Conservation (phyloP, 2,797 vertebrate genomes). For the Clamator glandarius region DNA sequence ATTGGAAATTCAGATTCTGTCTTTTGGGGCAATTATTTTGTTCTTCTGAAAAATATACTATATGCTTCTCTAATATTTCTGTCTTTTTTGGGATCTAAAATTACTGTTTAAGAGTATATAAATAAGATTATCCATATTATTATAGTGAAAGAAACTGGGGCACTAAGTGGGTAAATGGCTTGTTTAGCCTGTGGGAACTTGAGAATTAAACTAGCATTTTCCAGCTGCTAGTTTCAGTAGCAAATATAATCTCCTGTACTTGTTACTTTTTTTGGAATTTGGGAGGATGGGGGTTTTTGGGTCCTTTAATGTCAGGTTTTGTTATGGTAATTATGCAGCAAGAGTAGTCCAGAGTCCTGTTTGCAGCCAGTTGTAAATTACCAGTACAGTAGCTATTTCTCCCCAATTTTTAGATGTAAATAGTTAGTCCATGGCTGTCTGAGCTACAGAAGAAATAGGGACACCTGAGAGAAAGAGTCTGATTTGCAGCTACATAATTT, state of each 20-base stretch:
- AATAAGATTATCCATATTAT: conserved; percentile 24
- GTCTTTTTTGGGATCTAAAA: neutral
- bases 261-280: neutral
- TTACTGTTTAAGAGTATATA: neutral
- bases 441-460: neutral
- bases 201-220: neutral
- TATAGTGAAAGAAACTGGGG: neutral
- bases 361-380: neutral
- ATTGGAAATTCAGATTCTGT: neutral
- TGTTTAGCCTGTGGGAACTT: neutral
- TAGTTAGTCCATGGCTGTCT: neutral
- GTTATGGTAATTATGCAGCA: neutral
- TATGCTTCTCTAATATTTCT: neutral
- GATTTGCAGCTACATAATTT: neutral
- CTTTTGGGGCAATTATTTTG: neutral
- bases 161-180: neutral
- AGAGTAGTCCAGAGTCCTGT: neutral
- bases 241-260: neutral
- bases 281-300: accelerated
- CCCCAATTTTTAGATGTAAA: neutral
- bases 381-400: neutral
- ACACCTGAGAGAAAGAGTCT: neutral
- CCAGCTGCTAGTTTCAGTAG: neutral
- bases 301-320: neutral
- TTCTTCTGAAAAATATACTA: neutral